These are phyloP conservation scores for Camponotus floridanus DNA, from an alignment of 1,140 invertebrate species.

Conservation along the genomic window DNA sequence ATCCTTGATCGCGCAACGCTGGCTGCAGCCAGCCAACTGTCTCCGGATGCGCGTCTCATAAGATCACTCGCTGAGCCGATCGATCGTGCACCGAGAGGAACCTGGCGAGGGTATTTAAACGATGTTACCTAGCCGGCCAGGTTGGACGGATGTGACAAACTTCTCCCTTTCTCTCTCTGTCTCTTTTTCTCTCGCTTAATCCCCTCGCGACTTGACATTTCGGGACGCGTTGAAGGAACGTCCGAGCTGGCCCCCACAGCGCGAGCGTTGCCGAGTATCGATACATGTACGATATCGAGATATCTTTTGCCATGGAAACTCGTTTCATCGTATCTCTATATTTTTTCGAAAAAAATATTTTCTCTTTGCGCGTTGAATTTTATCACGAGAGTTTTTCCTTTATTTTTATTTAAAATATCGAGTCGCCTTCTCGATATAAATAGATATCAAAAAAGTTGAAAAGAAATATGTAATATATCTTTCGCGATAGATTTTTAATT, in stretches of 20 bases:
- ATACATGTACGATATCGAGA: slow-evolving; percentile 15
- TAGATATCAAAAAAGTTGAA: background rate
- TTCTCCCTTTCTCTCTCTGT: slow-evolving; percentile 39
- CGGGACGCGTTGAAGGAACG: slow-evolving; percentile 54
- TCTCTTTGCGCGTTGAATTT: too few species aligned
- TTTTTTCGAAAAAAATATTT: background rate
- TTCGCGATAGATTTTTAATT: background rate
- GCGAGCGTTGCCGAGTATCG: background rate
- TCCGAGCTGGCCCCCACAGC: slow-evolving; percentile 51
- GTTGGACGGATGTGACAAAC: slow-evolving; percentile 36
- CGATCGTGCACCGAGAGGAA: slow-evolving; percentile 50
- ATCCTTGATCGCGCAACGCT: slow-evolving; percentile 6
- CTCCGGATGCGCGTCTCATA: slow-evolving; percentile 17
- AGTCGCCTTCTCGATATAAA: background rate
- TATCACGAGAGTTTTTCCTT: too few species aligned
- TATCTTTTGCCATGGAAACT: slow-evolving; percentile 48
- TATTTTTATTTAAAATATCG: background rate
- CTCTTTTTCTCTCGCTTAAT: background rate
- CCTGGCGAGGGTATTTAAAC: slow-evolving; percentile 73
- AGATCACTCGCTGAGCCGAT: slow-evolving; percentile 26
- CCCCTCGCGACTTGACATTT: slow-evolving; percentile 35
- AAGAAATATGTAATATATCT: background rate
- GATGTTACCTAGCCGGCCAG: slow-evolving; percentile 52
- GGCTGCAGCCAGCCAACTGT: slow-evolving; percentile 21
- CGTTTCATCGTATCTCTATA: slow-evolving; percentile 17